Evolutionary conservation across 1,140 invertebrate genomes (phyloP).

Genomic region (Colletes gigas): DNA sequence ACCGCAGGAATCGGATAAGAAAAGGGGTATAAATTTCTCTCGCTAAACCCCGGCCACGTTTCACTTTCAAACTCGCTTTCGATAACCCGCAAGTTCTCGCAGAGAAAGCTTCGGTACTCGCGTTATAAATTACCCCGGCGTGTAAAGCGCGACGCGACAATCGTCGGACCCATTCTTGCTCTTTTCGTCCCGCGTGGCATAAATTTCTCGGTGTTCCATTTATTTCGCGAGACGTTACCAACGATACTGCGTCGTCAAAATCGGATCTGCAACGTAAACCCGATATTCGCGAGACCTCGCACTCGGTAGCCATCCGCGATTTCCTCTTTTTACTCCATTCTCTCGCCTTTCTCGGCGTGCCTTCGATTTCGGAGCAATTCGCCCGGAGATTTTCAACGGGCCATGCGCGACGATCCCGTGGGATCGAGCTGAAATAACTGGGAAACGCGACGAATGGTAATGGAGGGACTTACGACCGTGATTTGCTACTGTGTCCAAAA

Average conservation of each 20-base stretch:
- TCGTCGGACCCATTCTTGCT: not conserved
- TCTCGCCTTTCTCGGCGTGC: not conserved
- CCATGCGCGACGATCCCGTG: not conserved
- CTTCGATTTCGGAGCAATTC: constrained; percentile 20
- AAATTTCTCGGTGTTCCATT: not conserved
- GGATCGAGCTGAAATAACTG: not conserved
- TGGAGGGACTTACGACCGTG: not conserved
- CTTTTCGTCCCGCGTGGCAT: not conserved
- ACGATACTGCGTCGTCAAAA: constrained; percentile 20
- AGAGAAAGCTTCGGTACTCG: not conserved
- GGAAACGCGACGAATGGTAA: constrained; percentile 1
- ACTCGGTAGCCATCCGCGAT: not conserved
- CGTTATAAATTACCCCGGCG: not conserved
- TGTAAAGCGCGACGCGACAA: not conserved
- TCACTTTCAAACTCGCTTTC: not conserved
- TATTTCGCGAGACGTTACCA: not conserved
- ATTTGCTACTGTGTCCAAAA: too few relatives aligned
- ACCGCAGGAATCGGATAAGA: too few relatives aligned
- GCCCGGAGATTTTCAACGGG: not conserved
- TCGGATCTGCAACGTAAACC: constrained; percentile 36
- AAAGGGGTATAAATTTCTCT: too few relatives aligned
- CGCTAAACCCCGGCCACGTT: not conserved
- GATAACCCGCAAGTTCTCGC: too few relatives aligned
- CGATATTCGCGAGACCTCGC: constrained; percentile 21
- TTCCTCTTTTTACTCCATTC: not conserved